A percentile compares a stretch with the other conserved stretches of the same genome.
phyloP scores from a whole-genome alignment of 1,140 invertebrate species.

The Solen grandis region DNA sequence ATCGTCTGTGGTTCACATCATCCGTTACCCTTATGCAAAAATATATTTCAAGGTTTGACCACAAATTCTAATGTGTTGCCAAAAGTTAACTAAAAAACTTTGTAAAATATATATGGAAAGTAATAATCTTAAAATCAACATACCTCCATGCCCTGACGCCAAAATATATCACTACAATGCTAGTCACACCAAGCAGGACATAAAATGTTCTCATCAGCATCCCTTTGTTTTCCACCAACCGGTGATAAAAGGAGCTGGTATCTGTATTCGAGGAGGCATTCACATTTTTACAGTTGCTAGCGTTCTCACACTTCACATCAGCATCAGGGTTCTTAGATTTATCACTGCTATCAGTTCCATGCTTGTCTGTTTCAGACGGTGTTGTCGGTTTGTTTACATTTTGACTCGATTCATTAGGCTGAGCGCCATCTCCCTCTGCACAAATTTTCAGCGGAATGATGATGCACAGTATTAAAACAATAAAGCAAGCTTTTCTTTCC shows the following conservation, averaged over 20 bases:
- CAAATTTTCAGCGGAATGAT: neutral
- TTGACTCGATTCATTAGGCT: neutral
- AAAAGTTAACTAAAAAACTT: too few relatives aligned
- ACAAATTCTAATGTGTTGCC: too few relatives aligned
- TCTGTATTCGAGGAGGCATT: neutral
- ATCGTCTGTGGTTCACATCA: too few relatives aligned
- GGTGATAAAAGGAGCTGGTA: neutral
- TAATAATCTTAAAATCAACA: constrained; percentile 17
- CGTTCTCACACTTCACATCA: neutral
- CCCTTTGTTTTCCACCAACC: constrained; percentile 52
- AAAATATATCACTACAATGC: constrained; percentile 64
- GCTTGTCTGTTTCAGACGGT: neutral
- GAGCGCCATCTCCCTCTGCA: neutral
- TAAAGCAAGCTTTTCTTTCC: constrained; percentile 3
- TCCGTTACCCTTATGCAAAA: too few relatives aligned
- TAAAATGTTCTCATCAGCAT: constrained; percentile 65
- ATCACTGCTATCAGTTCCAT: neutral
- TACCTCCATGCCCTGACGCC: constrained; percentile 60
- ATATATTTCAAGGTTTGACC: too few relatives aligned
- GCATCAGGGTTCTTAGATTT: neutral
- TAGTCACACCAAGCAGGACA: constrained; percentile 62
- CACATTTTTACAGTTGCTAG: neutral
- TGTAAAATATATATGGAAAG: too few relatives aligned
- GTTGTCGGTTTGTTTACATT: constrained; percentile 1
- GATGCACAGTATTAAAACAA: neutral